Evolutionary conservation across 2,113 vertebrate genomes (phyloP), one percentile per base, ranked within the genome.

Genomic region (Cephalopterus ornatus): DNA sequence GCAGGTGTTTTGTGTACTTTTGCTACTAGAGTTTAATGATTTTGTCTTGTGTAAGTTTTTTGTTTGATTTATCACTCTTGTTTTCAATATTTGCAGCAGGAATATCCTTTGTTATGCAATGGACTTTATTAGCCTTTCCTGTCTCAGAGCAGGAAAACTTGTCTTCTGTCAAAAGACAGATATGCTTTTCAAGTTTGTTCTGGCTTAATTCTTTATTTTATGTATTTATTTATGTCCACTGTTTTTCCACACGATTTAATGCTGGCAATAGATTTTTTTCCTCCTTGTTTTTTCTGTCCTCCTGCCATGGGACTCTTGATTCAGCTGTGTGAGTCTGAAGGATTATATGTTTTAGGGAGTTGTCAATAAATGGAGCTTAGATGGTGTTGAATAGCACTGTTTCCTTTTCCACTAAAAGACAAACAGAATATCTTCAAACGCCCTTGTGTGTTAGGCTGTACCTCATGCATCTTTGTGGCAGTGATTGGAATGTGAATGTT

Each of bases 341-440:
- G 55, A 90, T 92, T 94, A 65, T 76, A 39, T 2, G 2, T 95
- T 94, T 97, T 94, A 96, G 32, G 5, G 91, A 89, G 88, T 41
- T 96, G 95, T 86, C 95, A 83, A 94, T 96, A 93, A 87, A 76
- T 77, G 63, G 67, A 81, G 44, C 80, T 89, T 77, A 66, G 72
- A 41, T 85, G 59, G 62, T 37, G 14, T 77, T 82, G 88, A 96
- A 88, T 94, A 89, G 79, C 88, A 86, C 23, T 52, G 82, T 93
- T 97, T 89, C 70, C 70, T 93, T 97, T 96, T 89, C 74, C 41
- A 83, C 71, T 65, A 35, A 84, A 84, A 91, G 74, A 65, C 87
- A 96, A 95, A 88, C 92, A 75, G n/a, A 91, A 27, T 88, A 74
- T 92, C 94, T 97, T 96, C 97, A 76, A 75, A 68, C 93, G 90